phyloP scores from a whole-genome alignment of 2,113 vertebrate species.

The human (Homo sapiens) region GRCh38 chr18:41751001-41751500 shows the following conservation, averaged over 20 bases:
- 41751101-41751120: constrained; percentile 20
- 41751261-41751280: constrained; percentile 52
- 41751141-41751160: not conserved
- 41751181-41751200: constrained; percentile 11
- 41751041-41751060: not conserved
- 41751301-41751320: constrained; percentile 42
- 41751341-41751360: constrained; percentile 44
- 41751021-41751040: constrained; percentile 63
- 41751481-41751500: not conserved
- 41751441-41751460: not conserved
- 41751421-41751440: not conserved
- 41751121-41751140: not conserved
- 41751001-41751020: constrained; percentile 58
- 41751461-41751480: not conserved
- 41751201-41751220: constrained; percentile 7
- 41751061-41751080: constrained; percentile 37
- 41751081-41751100: constrained; percentile 24
- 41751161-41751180: constrained; percentile 24
- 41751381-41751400: constrained; percentile 38
- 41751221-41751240: not conserved
- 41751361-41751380: constrained; percentile 38
- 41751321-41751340: constrained; percentile 31
- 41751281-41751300: not conserved
- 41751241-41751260: constrained; percentile 52
- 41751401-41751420: not conserved